Percentiles rank a stretch among this genome's conserved stretches.
phyloP scores from a whole-genome alignment of 2,888 invertebrate genomes.

The Dastarcus helophoroides region DNA sequence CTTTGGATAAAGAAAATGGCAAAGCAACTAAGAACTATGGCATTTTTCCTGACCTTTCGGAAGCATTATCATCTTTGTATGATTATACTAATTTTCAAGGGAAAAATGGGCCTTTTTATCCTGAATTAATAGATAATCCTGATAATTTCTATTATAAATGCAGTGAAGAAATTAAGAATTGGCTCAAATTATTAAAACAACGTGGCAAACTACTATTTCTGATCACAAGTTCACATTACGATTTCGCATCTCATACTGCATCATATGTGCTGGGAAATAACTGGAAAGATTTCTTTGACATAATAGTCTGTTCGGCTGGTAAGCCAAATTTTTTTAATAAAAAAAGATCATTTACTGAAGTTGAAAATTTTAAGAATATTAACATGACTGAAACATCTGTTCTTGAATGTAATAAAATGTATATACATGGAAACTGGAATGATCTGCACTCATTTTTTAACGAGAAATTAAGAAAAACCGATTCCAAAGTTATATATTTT shows the following conservation, averaged over 20 bases:
- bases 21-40: slow-evolving; percentile 34
- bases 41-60: slow-evolving; percentile 55
- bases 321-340: slow-evolving; percentile 63
- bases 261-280: slow-evolving; percentile 50
- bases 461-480: slow-evolving; percentile 29
- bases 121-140: slow-evolving; percentile 44
- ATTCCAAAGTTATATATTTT: slow-evolving; percentile 53
- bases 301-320: slow-evolving; percentile 53
- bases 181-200: slow-evolving; percentile 46
- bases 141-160: slow-evolving; percentile 49
- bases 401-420: slow-evolving; percentile 36
- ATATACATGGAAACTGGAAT: slow-evolving; percentile 50
- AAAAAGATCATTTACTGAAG: slow-evolving; percentile 43
- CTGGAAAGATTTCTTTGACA: slow-evolving; percentile 40
- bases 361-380: too few species aligned
- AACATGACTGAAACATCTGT: slow-evolving; percentile 28
- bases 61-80: slow-evolving; percentile 50
- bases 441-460: slow-evolving; percentile 41
- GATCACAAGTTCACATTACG: slow-evolving; percentile 60
- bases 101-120: slow-evolving; percentile 51
- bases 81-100: slow-evolving; percentile 43
- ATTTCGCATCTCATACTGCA: slow-evolving; percentile 56
- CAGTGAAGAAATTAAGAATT: slow-evolving; percentile 39
- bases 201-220: slow-evolving; percentile 49
- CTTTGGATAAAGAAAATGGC: slow-evolving; percentile 41